Evolutionary conservation across 2,797 vertebrate genomes (phyloP), one percentile per base, ranked within the genome.

Genomic region (Acanthis flammea): DNA sequence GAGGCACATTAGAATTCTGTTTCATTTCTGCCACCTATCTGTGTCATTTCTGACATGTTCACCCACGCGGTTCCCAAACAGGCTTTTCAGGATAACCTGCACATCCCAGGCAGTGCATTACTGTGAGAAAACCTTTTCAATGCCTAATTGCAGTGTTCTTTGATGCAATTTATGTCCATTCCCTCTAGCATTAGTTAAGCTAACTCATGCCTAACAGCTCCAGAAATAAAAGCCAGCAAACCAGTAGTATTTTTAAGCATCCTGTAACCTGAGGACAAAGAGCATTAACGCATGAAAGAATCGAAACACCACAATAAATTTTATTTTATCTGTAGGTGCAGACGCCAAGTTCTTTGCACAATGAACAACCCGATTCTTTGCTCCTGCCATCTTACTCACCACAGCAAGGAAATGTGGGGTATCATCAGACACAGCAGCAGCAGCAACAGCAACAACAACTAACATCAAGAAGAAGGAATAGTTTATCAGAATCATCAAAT

Each of bases 401-500:
- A 62, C 98, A 95, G 90, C 98, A 98, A 74, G 98, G 95, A 74
- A 94, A 85, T 48, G 65, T 98, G 92, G 95, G 94, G 60, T 98
- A 97, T 55, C 95, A 94, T 21, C 93, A 95, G 35, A 50, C 95
- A 14, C 97, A 96, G 42, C 92, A 97, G 21, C 96, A 96, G 11
- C 96, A 95, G 18, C 96, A 92, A 22, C 92, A 97, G 7, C 92
- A 97, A 8, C 74, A 83, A 2, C 96, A 94, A 51, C 67, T 95
- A 86, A 84, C 90, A 54, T 42, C 94, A 61, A 96, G 97, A 91
- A 97, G 98, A 97, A 96, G 97, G 92, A 96, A 95, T 93, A 96
- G 94, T 74, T 96, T 98, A 67, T 96, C 98, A 24, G 97, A 98
- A 88, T 93, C 97, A 24, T 97, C 97, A n/a, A 95, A 96, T 84